phyloP scores from a whole-genome alignment of 2,113 vertebrate species.

The Stercorarius parasiticus region DNA sequence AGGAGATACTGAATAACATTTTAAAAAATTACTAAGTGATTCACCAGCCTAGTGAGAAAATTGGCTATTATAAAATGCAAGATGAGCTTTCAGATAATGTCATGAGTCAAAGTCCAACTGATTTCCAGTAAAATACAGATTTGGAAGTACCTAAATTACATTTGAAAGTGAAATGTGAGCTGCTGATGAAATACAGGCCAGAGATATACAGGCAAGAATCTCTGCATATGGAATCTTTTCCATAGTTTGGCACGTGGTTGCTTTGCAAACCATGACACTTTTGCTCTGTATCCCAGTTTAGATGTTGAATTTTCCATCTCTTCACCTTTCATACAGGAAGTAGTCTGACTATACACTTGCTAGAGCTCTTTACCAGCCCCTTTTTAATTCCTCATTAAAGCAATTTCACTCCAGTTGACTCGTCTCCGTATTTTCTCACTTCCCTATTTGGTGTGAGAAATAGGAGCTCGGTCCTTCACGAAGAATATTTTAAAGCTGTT shows the following conservation, averaged over 20 bases:
- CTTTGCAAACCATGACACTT: neutral
- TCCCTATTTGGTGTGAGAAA: neutral
- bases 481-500: neutral
- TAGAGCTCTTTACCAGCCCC: neutral
- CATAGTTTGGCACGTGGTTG: neutral
- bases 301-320: neutral
- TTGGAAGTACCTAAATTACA: neutral
- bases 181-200: neutral
- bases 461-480: neutral
- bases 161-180: neutral
- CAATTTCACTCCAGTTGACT: neutral
- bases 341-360: neutral
- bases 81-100: neutral
- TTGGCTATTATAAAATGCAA: neutral
- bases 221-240: neutral
- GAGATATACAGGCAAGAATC: neutral
- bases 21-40: neutral
- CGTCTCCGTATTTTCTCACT: neutral
- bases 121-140: neutral
- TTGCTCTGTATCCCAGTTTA: neutral
- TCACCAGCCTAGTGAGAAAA: neutral
- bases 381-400: neutral
- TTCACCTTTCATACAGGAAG: neutral
- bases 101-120: neutral
- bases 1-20: neutral